A percentile compares a stretch with the other conserved stretches of the same genome.
Conservation (phyloP, 2,113 vertebrate species). For the Donacobius atricapilla region DNA sequence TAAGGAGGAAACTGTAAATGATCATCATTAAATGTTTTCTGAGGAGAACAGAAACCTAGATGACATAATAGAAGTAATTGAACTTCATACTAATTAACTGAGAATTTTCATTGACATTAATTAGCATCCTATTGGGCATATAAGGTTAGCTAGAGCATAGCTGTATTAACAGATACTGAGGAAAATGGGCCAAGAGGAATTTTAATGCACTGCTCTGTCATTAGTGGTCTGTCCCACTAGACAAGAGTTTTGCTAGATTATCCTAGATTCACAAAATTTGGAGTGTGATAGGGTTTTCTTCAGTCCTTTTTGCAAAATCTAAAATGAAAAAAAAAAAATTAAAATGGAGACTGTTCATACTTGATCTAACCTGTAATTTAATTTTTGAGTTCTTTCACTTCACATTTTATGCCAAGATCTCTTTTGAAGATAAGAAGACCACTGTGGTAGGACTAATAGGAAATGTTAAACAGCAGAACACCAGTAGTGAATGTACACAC, state of each 20-base stretch:
- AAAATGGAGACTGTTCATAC: not conserved
- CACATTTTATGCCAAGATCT: not conserved
- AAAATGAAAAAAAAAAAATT: not conserved
- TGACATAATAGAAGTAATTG: not conserved
- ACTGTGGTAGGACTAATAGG: not conserved
- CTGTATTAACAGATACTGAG: not conserved
- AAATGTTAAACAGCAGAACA: not conserved
- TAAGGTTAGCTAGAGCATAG: not conserved
- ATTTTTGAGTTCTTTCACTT: not conserved
- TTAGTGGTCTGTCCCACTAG: not conserved
- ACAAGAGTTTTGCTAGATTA: not conserved
- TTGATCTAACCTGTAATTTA: not conserved
- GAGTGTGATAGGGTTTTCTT: not conserved
- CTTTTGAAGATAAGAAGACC: not conserved
- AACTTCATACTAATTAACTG: not conserved
- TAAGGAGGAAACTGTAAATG: not conserved
- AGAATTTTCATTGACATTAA: constrained; percentile 4
- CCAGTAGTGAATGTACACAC: not conserved
- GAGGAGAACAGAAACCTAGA: not conserved
- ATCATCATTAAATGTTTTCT: not conserved
- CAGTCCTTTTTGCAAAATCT: not conserved
- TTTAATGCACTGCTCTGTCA: not conserved
- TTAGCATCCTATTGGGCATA: not conserved
- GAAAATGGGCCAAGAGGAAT: not conserved
- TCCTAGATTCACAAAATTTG: not conserved